These are phyloP conservation scores for Microplitis mediator DNA, from an alignment of 1,140 invertebrate species.

Conservation along the genomic window DNA sequence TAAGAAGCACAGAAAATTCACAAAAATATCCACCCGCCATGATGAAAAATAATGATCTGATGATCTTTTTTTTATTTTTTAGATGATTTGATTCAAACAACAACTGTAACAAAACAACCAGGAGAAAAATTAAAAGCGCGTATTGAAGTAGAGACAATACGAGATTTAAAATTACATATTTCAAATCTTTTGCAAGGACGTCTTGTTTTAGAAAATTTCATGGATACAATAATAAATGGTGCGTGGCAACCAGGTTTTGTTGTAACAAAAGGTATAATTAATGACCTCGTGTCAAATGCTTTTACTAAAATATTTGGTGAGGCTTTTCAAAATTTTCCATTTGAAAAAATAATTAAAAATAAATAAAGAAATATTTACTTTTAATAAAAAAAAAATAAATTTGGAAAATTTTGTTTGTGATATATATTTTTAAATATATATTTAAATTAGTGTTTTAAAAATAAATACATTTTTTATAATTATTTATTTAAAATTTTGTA, in stretches of 20 bases:
- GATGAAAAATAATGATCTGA: too few species aligned
- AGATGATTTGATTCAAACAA: constrained; percentile 69
- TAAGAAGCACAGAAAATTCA: too few species aligned
- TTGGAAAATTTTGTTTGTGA: too few species aligned
- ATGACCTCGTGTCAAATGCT: constrained; percentile 79
- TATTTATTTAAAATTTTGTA: too few species aligned
- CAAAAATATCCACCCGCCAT: too few species aligned
- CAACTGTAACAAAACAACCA: constrained; percentile 69
- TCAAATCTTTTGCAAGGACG: constrained; percentile 72
- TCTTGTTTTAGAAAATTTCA: constrained; percentile 67
- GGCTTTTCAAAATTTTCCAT: constrained; percentile 72
- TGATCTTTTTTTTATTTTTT: constrained; percentile 20
- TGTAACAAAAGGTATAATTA: constrained; percentile 74
- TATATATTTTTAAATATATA: too few species aligned
- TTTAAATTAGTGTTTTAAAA: too few species aligned
- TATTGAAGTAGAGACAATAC: constrained; percentile 74
- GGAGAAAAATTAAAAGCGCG: constrained; percentile 67
- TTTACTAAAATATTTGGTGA: constrained; percentile 81
- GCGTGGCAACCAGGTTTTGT: constrained; percentile 79
- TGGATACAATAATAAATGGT: constrained; percentile 74
- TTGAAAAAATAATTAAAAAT: constrained; percentile 66
- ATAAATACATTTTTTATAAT: too few species aligned
- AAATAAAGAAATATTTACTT: constrained; percentile 27
- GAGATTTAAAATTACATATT: constrained; percentile 78
- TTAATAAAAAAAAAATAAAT: too few species aligned